Evolutionary conservation across 2,113 vertebrate species (phyloP), one percentile per base, ranked within the genome.

Genomic region (Nycticebus coucang): DNA sequence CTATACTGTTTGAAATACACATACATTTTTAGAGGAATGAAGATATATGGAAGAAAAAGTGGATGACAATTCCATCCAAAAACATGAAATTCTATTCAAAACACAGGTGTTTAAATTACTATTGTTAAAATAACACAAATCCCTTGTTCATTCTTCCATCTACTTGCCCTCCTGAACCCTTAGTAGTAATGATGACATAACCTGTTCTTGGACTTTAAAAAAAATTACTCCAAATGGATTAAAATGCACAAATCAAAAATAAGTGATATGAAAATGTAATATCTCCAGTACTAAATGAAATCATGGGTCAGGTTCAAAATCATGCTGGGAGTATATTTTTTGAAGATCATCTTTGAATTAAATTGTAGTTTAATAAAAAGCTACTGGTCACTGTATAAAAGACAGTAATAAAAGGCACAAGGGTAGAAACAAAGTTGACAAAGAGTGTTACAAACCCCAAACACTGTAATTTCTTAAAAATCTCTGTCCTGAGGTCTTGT

Each of bases 401-500:
- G 22, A 79, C 57, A 90, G 14, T 35, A 94, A 93, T 84, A 41
- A 88, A 94, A 66, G 19, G 66, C 90, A 59, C 5, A 60, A 86
- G 80, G 1, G 30, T 82, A 79, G 94, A 97, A 82, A 28, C n/a
- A 33, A 97, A 93, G 57, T 71, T 95, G 35, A 89, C 14, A 97
- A 94, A 84, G 37, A 80, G 37, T 93, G 14, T 59, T 74, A 50
- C 18, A 66, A 62, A 79, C 37, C 30, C 11, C 77, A 78, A 95
- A 59, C 64, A 50, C 41, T 79, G 97, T 71, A 97, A 94, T 82
- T 86, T 50, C 57, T 85, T 94, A 93, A 97, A 87, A 14, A 7
- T 89, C 13, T 84, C 35, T 93, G 59, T 96, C 85, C 30, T 60
- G 84, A 92, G 83, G 69, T 64, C 55, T 95, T 95, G 12, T 72